These are phyloP conservation scores for Epiperipatus broadwayi DNA, from an alignment of 2,888 invertebrate genomes.

Conservation along the genomic window DNA sequence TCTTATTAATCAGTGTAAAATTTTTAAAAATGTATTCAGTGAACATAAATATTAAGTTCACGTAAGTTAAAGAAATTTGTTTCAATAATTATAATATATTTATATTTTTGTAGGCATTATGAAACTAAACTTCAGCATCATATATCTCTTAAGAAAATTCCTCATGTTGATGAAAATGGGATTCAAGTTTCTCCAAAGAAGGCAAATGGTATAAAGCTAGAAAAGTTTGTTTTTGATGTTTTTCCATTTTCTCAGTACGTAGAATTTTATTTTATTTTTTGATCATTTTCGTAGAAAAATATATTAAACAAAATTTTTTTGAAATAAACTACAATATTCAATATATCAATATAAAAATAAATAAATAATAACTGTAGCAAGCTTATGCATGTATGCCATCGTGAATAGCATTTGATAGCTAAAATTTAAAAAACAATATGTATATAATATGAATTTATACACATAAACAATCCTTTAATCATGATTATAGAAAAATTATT, in stretches of 20 bases:
- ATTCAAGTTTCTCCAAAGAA: constrained; percentile 49
- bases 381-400: neutral
- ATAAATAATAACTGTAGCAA: neutral
- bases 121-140: constrained; percentile 66
- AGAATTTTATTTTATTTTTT: neutral
- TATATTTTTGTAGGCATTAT: constrained; percentile 32
- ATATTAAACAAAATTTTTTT: neutral
- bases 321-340: too few species aligned
- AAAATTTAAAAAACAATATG: too few species aligned
- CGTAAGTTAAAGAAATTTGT: too few species aligned
- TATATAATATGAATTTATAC: too few species aligned
- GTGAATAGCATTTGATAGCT: too few species aligned
- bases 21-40: too few species aligned
- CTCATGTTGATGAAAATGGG: constrained; percentile 52
- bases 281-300: neutral
- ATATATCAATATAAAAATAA: too few species aligned
- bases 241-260: constrained; percentile 66
- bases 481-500: too few species aligned
- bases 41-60: too few species aligned
- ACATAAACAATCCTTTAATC: too few species aligned
- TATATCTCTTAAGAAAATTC: constrained; percentile 92
- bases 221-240: constrained; percentile 97
- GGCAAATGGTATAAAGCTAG: constrained; percentile 93
- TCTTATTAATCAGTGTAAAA: too few species aligned
- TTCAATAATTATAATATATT: neutral